Conservation (phyloP, 2,888 invertebrate genomes). For the Cheilosia vernalis region DNA sequence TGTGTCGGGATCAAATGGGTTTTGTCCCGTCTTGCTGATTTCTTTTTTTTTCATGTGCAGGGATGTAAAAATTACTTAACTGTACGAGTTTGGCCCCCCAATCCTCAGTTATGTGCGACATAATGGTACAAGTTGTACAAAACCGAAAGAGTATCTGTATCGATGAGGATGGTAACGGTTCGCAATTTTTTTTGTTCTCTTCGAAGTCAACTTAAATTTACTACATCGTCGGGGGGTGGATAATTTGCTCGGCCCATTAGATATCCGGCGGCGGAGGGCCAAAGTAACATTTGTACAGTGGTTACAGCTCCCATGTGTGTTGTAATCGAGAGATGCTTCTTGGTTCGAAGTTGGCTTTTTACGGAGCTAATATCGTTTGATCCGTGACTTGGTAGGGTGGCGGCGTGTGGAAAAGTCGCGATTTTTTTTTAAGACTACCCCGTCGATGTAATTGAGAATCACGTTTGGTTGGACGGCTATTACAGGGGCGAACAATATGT, state of each 20-base stretch:
- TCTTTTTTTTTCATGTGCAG: conserved; percentile 46
- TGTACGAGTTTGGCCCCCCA: conserved; percentile 28
- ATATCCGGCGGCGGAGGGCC: conserved; percentile 53
- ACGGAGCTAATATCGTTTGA: conserved; percentile 71
- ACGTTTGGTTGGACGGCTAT: conserved; percentile 54
- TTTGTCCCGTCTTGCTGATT: conserved; percentile 37
- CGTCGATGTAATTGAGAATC: conserved; percentile 66
- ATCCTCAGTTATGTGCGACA: conserved; percentile 5
- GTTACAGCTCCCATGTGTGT: conserved; percentile 84
- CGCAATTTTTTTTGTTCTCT: conserved; percentile 46
- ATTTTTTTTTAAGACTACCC: conserved; percentile 61
- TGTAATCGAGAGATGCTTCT: conserved; percentile 77
- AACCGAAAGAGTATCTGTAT: conserved; percentile 64
- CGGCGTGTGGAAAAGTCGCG: conserved; percentile 49
- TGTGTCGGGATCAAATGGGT: conserved; percentile 75
- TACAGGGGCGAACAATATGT: conserved; percentile 58
- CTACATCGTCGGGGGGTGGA: conserved; percentile 55
- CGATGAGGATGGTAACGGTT: conserved; percentile 32
- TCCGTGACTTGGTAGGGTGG: conserved; percentile 44
- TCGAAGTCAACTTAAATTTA: conserved; percentile 66
- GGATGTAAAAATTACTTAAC: conserved; percentile 73
- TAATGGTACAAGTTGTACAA: conserved; percentile 70
- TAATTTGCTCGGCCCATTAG: conserved; percentile 74
- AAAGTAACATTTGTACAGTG: conserved; percentile 78
- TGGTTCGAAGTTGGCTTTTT: conserved; percentile 59